These are phyloP conservation scores for Cremastinae sp. DNA, from an alignment of 2,888 invertebrate genomes.

Conservation along the genomic window DNA sequence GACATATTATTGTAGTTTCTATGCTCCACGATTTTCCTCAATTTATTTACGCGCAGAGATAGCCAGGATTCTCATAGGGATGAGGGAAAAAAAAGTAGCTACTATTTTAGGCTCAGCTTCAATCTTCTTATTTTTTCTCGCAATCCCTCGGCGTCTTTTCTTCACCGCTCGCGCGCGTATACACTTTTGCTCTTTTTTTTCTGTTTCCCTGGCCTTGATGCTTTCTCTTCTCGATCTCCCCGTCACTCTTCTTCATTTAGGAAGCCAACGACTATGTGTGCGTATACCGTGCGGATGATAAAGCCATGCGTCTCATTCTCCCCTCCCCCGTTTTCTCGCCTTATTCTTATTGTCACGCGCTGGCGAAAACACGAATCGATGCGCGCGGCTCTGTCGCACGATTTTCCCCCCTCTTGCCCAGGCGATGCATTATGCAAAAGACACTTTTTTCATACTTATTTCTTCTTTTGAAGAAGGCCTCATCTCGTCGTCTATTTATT, in stretches of 20 bases:
- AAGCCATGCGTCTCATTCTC: slow-evolving; percentile 40
- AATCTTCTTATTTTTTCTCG: not conserved
- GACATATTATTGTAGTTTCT: no score
- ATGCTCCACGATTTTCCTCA: not conserved
- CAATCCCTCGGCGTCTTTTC: not conserved
- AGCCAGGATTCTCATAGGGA: not conserved
- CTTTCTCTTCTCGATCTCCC: not conserved
- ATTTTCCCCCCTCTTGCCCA: not conserved
- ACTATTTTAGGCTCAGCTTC: no score
- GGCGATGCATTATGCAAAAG: no score
- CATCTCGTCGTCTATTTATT: no score
- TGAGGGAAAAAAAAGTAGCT: no score
- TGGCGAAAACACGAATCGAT: slow-evolving; percentile 47
- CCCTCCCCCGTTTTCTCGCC: no score
- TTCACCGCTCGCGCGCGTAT: no score
- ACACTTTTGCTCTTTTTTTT: no score
- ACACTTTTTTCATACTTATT: no score
- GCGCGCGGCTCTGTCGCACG: slow-evolving; percentile 5
- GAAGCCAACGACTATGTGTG: slow-evolving; percentile 13
- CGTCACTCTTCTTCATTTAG: slow-evolving; percentile 37
- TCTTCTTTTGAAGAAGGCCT: no score
- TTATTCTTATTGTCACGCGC: slow-evolving; percentile 12
- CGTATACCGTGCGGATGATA: slow-evolving; percentile 18
- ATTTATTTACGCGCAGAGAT: not conserved
- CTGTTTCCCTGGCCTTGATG: slow-evolving; percentile 12